A percentile compares a stretch with the other conserved stretches of the same genome.
Evolutionary conservation across 2,888 invertebrate species (phyloP).

Genomic region (Melinaea marsaeus): DNA sequence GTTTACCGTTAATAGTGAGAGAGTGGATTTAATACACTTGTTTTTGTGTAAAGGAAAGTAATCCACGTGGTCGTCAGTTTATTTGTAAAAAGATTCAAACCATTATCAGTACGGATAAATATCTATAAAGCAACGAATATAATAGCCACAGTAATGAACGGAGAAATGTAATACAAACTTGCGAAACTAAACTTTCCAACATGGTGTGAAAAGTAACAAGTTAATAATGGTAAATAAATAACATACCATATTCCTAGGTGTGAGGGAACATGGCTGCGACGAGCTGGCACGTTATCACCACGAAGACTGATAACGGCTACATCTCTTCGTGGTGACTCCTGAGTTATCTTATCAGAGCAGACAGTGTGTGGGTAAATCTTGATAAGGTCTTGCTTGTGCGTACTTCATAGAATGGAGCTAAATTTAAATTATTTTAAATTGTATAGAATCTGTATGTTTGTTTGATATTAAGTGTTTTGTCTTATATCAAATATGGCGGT

Average conservation of each 20-base stretch:
- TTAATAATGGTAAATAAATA: neutral
- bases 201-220: neutral
- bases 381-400: neutral
- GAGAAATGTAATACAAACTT: too few species aligned
- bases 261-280: constrained; percentile 26
- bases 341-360: neutral
- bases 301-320: constrained; percentile 26
- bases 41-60: too few species aligned
- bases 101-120: too few species aligned
- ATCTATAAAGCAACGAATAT: too few species aligned
- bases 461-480: too few species aligned
- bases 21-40: neutral
- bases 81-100: too few species aligned
- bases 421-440: neutral
- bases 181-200: neutral
- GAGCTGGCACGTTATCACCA: constrained; percentile 24
- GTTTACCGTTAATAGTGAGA: neutral
- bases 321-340: constrained; percentile 11
- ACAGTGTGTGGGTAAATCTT: neutral
- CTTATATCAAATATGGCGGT: too few species aligned
- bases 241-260: constrained; percentile 27
- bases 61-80: too few species aligned
- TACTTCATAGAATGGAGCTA: neutral
- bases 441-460: neutral
- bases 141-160: too few species aligned